phyloP scores from a whole-genome alignment of 92 coral and sea anemone genomes.

The Epizoanthus scotinus region DNA sequence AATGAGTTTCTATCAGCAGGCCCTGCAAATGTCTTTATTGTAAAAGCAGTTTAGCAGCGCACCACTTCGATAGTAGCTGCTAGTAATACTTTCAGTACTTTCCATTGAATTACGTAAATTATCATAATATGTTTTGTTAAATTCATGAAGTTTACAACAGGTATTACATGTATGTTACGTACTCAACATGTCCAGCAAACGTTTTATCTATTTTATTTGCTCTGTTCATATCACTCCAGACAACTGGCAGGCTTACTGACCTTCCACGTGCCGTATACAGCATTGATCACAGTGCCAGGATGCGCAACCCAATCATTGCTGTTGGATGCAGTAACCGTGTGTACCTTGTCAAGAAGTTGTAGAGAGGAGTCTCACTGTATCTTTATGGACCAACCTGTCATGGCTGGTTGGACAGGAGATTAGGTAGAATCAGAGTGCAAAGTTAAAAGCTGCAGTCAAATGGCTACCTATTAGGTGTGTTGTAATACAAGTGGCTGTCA shows the following conservation, averaged over 20 bases:
- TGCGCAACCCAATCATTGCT: slow-evolving; percentile 79
- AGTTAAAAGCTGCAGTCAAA: no score
- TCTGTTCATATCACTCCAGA: slow-evolving; percentile 52
- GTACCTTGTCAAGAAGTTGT: slow-evolving; percentile 71
- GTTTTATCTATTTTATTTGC: neutral
- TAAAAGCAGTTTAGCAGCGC: no score
- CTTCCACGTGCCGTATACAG: slow-evolving; percentile 97
- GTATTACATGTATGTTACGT: neutral
- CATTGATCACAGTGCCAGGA: slow-evolving; percentile 77
- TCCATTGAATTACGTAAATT: no score
- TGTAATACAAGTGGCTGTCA: no score
- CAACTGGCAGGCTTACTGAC: slow-evolving; percentile 90
- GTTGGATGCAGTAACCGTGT: slow-evolving; percentile 81
- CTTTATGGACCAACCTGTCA: neutral
- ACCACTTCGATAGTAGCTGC: no score
- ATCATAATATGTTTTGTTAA: no score
- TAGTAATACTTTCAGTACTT: no score
- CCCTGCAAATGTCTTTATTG: no score
- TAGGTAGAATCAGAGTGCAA: neutral
- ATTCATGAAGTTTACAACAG: neutral
- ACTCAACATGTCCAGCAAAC: no score
- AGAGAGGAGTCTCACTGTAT: neutral
- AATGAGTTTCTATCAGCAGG: no score
- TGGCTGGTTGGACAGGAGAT: neutral
- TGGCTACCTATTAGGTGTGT: no score